phyloP scores from a whole-genome alignment of 1,140 invertebrate species.

The Antheraea pernyi region DNA sequence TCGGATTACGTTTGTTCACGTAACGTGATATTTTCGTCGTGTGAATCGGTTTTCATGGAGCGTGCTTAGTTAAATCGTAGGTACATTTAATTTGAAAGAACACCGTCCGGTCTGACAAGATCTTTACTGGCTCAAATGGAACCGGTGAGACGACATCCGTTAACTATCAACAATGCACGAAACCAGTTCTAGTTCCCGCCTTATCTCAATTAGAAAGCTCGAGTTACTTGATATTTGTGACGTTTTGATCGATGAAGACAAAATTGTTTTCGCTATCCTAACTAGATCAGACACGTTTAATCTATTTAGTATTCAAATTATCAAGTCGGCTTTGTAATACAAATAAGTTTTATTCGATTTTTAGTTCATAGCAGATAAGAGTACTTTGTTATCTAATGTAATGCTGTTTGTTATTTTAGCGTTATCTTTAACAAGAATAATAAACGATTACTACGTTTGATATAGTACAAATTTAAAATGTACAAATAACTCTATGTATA shows the following conservation, averaged over 20 bases:
- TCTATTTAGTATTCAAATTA: not conserved
- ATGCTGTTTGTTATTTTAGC: slow-evolving; percentile 11
- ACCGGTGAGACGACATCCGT: slow-evolving; percentile 35
- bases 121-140: slow-evolving; percentile 15
- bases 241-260: slow-evolving; percentile 34
- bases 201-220: slow-evolving; percentile 49
- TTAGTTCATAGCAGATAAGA: not conserved
- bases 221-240: slow-evolving; percentile 34
- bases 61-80: slow-evolving; percentile 34
- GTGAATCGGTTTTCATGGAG: slow-evolving; percentile 25
- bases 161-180: slow-evolving; percentile 24
- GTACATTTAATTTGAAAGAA: slow-evolving; percentile 36
- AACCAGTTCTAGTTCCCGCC: slow-evolving; percentile 25
- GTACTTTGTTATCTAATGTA: slow-evolving; percentile 11
- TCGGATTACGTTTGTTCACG: slow-evolving; percentile 28
- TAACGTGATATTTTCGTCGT: slow-evolving; percentile 32
- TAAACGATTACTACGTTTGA: not conserved
- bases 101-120: slow-evolving; percentile 30
- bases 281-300: slow-evolving; percentile 15
- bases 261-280: slow-evolving; percentile 24
- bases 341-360: not conserved
- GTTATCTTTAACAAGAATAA: slow-evolving; percentile 11
- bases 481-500: too few species aligned
- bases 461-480: not conserved
- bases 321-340: not conserved